These are phyloP conservation scores for Psittacula echo DNA, from an alignment of 2,797 vertebrate species.

Conservation along the genomic window DNA sequence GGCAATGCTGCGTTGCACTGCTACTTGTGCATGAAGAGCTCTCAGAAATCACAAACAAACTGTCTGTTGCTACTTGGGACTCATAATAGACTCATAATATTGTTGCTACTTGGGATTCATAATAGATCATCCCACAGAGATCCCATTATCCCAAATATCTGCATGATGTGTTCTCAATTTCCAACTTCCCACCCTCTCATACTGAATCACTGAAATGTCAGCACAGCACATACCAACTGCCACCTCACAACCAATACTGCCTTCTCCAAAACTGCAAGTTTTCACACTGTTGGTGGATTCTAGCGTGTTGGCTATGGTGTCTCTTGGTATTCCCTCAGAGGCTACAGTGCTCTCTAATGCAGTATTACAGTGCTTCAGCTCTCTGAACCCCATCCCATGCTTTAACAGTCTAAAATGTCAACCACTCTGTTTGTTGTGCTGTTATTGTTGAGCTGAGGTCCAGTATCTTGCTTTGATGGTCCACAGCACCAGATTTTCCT, in stretches of 20 bases:
- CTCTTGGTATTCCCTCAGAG: not conserved
- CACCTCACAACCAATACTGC: not conserved
- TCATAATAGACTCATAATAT: too few species aligned
- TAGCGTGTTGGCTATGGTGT: not conserved
- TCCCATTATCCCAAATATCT: not conserved
- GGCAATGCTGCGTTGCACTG: not conserved
- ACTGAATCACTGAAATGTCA: not conserved
- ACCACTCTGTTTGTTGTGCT: not conserved
- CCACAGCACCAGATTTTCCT: not conserved
- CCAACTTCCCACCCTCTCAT: not conserved
- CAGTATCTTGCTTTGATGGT: not conserved
- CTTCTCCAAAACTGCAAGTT: not conserved
- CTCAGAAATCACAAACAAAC: not conserved
- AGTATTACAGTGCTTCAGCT: not conserved
- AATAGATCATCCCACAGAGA: not conserved
- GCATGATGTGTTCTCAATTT: not conserved
- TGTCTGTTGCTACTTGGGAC: not conserved
- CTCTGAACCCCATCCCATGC: not conserved
- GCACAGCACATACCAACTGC: not conserved
- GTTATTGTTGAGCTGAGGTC: not conserved
- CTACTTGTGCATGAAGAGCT: not conserved
- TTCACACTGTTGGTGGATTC: too few species aligned
- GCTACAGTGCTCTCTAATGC: not conserved
- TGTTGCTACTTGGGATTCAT: not conserved
- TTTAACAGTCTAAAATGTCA: not conserved